Percentiles rank a stretch among this genome's conserved stretches.
Conservation (phyloP, 2,888 invertebrate genomes). For the Drosophila suboccidentalis region DNA sequence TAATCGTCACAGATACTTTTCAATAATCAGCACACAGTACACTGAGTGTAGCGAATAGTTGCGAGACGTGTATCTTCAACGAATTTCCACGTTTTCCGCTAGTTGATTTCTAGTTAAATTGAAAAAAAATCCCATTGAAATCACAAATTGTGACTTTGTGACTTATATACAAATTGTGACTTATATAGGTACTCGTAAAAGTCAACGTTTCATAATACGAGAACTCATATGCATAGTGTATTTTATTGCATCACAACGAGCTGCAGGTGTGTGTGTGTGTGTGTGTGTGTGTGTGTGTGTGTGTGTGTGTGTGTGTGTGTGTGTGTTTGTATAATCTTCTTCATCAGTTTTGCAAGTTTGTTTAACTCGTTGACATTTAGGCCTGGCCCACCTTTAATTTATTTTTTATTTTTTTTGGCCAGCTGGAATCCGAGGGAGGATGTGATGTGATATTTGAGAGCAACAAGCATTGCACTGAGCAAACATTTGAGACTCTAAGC, state of each 20-base stretch:
- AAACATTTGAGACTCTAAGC: slow-evolving; percentile 42
- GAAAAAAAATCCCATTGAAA: slow-evolving; percentile 3
- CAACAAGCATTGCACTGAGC: slow-evolving; percentile 47
- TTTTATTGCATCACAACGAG: slow-evolving; percentile 9
- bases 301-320: not conserved
- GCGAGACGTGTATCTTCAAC: no score
- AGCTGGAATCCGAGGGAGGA: not conserved
- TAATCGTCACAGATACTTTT: no score
- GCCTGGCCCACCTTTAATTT: not conserved
- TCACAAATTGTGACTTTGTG: slow-evolving; percentile 12
- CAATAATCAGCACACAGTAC: no score
- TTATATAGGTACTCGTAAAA: no score
- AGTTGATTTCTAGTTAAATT: not conserved
- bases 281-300: not conserved
- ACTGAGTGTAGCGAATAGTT: no score
- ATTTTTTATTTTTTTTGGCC: not conserved
- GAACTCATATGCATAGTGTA: slow-evolving; percentile 7
- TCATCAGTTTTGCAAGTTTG: slow-evolving; percentile 26
- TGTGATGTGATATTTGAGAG: slow-evolving; percentile 39
- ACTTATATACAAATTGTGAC: no score
- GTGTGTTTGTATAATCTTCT: slow-evolving; percentile 1
- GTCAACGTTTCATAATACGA: slow-evolving; percentile 5
- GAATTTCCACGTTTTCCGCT: no score
- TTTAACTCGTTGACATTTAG: slow-evolving; percentile 44
- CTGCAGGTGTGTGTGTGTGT: not conserved